Conservation (phyloP, 2,113 vertebrate species). For the Passer domesticus region DNA sequence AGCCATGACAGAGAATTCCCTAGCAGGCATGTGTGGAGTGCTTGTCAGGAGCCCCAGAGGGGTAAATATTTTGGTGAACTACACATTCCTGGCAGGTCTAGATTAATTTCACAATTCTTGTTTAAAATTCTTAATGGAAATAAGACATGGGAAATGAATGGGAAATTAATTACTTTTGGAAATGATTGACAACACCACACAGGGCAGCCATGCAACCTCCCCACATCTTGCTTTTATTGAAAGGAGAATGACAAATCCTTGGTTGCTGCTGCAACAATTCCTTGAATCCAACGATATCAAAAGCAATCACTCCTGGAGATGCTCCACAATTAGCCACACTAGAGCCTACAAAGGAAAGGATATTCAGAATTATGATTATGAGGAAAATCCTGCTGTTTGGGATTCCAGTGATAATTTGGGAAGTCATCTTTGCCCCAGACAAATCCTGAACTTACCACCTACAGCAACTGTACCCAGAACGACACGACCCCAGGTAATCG, state of each 20-base stretch:
- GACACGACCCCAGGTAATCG: background rate
- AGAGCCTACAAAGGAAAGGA: constrained; percentile 20
- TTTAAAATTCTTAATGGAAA: background rate
- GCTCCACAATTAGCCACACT: background rate
- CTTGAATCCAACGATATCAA: background rate
- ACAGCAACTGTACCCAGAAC: background rate
- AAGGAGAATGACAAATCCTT: background rate
- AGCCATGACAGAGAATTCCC: background rate
- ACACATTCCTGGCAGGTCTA: background rate
- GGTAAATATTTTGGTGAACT: background rate
- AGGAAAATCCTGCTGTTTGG: background rate
- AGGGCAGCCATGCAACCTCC: background rate
- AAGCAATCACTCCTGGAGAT: background rate
- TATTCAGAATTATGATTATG: background rate
- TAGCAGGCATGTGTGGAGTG: background rate
- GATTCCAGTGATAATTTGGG: background rate
- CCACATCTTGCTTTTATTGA: constrained; percentile 36
- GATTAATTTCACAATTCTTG: background rate
- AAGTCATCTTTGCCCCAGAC: background rate
- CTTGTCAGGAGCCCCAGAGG: background rate
- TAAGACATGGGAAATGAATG: background rate
- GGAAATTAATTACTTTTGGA: background rate
- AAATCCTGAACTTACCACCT: constrained; percentile 30
- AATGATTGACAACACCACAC: background rate
- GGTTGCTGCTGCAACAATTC: background rate